Evolutionary conservation across 1,140 invertebrate species (phyloP).

Genomic region (Vollenhovia emeryi): DNA sequence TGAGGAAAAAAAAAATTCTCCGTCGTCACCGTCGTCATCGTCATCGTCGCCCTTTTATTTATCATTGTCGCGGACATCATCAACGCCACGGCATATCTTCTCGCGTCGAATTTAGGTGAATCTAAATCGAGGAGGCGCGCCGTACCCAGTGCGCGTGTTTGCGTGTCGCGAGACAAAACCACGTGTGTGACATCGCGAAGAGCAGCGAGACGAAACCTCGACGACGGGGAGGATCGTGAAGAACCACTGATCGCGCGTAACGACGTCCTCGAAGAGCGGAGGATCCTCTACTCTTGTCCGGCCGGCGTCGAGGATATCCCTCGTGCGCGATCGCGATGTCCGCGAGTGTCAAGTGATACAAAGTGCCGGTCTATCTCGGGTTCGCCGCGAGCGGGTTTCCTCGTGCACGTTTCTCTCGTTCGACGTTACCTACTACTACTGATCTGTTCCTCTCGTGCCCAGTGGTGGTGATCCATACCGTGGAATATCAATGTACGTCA

Average conservation of each 20-base stretch:
- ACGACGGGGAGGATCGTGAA: constrained; percentile 17
- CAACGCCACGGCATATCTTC: neutral
- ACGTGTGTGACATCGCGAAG: constrained; percentile 44
- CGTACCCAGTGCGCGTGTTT: neutral
- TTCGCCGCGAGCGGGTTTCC: neutral
- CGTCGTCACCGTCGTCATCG: constrained; percentile 20
- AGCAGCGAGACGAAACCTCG: constrained; percentile 11
- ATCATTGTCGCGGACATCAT: constrained; percentile 16
- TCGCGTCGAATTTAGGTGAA: neutral
- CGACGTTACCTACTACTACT: constrained; percentile 56
- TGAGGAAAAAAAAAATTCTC: constrained; percentile 69
- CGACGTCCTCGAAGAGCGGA: neutral
- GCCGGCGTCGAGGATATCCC: no score
- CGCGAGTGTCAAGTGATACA: constrained; percentile 59
- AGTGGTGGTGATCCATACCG: constrained; percentile 58
- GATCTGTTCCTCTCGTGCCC: constrained; percentile 63
- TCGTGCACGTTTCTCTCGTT: constrained; percentile 59
- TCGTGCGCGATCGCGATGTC: constrained; percentile 1
- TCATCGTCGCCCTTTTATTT: constrained; percentile 7
- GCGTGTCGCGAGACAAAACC: neutral
- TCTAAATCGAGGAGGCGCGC: neutral
- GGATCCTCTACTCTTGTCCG: neutral
- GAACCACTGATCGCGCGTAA: constrained; percentile 41
- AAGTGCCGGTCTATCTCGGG: constrained; percentile 1
- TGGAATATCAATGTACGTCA: constrained; percentile 76